Evolutionary conservation across 1,140 invertebrate species (phyloP).

Genomic region (Bombyx mandarina): DNA sequence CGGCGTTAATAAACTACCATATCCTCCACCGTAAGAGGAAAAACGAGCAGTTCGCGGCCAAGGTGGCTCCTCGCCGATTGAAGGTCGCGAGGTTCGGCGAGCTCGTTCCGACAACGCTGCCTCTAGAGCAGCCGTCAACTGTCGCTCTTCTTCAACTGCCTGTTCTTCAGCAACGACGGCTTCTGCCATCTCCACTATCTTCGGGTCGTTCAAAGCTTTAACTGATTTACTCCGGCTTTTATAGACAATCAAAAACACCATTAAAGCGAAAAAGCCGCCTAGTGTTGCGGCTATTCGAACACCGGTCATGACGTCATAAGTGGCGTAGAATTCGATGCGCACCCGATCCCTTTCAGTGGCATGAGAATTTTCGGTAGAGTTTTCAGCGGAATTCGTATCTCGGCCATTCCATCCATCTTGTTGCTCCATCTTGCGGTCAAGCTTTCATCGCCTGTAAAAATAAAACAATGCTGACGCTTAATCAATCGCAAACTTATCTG

Average conservation of each 20-base stretch:
- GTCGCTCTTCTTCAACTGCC: slow-evolving; percentile 80
- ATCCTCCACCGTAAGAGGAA: slow-evolving; percentile 79
- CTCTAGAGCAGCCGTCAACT: slow-evolving; percentile 79
- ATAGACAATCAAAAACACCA: slow-evolving; percentile 89
- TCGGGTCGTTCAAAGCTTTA: slow-evolving; percentile 78
- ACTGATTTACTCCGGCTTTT: slow-evolving; percentile 85
- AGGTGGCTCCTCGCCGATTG: slow-evolving; percentile 61
- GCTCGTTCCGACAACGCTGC: slow-evolving; percentile 74
- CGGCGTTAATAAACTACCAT: slow-evolving; percentile 77
- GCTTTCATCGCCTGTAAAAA: slow-evolving; percentile 59
- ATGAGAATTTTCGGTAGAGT: slow-evolving; percentile 44
- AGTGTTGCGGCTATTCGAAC: slow-evolving; percentile 89
- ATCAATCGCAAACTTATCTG: background rate
- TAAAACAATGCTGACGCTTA: slow-evolving; percentile 5
- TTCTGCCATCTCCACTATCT: slow-evolving; percentile 75
- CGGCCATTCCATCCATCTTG: slow-evolving; percentile 51
- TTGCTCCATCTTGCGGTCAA: slow-evolving; percentile 58
- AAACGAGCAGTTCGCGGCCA: slow-evolving; percentile 74
- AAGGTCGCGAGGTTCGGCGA: slow-evolving; percentile 44
- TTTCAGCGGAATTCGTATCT: slow-evolving; percentile 37
- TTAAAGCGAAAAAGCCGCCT: slow-evolving; percentile 88
- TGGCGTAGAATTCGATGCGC: slow-evolving; percentile 86
- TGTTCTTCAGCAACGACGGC: slow-evolving; percentile 82
- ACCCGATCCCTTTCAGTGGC: slow-evolving; percentile 72
- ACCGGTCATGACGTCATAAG: slow-evolving; percentile 93